Base-by-base conservation (phyloP, 2,797 vertebrate species). In the Tolypeutes matacus region DNA sequence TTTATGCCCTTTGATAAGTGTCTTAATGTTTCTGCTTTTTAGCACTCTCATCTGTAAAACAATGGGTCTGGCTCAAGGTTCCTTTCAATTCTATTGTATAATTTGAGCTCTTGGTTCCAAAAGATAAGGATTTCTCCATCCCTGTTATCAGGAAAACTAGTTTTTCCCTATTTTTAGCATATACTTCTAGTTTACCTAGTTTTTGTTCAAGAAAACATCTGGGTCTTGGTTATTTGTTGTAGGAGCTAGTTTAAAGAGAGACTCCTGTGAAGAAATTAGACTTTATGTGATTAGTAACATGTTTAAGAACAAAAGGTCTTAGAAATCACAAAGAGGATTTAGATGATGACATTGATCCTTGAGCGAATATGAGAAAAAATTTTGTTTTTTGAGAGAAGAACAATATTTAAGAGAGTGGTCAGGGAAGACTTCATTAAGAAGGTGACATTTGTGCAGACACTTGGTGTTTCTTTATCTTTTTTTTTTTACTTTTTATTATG, bases 131-230 rank as follows among this genome's bases (percentile, higher is more conserved):
- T 88, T 89, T 94, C 36, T 34, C 51, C 15, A 51, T 10, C 39
- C 15, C 23, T 81, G 4, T 42, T 12, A 29, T 34, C 49, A 77
- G 65, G 49, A 78, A 94, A 95, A 77, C 21, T 84, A 60, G 72
- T 81, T 83, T 81, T 83, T 91, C 31, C 64, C 25, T 96, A 23
- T 86, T 75, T 95, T 94, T 76, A 92, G n/a, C 15, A 6, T 70
- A 51, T 1, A 56, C 13, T 93, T 75, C 53, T 42, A 67, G 39
- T 94, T 90, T 92, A 84, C 25, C 39, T 82, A 77, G 49, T 78
- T 73, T 95, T 88, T 53, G 17, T 90, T 93, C 49, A 88, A 69
- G 56, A 73, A 80, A 70, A 85, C 83, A 94, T 80, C 7, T 77
- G 29, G 39, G 27, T 81, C 39, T 69, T 65, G 73, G 58, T 53